These are phyloP conservation scores for Ceryle rudis DNA, from an alignment of 2,797 vertebrate species.

Conservation along the genomic window DNA sequence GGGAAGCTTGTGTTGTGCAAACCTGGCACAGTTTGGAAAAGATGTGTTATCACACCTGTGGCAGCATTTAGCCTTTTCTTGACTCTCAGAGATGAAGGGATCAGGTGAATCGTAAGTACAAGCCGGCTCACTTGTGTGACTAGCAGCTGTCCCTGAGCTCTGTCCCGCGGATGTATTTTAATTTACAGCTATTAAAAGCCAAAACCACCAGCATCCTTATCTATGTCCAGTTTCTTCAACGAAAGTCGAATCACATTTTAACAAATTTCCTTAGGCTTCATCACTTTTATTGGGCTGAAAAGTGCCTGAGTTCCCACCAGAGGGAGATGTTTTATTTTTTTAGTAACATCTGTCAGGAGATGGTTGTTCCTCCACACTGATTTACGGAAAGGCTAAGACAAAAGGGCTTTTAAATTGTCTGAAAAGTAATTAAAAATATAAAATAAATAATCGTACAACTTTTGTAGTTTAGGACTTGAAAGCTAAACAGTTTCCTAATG, in stretches of 20 bases:
- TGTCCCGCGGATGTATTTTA: not conserved
- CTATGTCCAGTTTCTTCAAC: not conserved
- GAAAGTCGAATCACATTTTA: not conserved
- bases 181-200: not conserved
- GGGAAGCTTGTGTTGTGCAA: not conserved
- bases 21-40: not conserved
- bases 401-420: not conserved
- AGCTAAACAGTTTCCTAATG: not conserved
- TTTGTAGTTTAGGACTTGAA: not conserved
- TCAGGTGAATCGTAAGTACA: not conserved
- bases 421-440: not conserved
- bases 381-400: not conserved
- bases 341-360: not conserved
- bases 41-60: not conserved
- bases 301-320: conserved; percentile 1
- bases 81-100: not conserved
- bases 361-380: not conserved
- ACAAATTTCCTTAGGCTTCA: not conserved
- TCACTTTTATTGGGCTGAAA: not conserved
- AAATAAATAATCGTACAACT: not conserved
- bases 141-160: not conserved
- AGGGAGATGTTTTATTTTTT: conserved; percentile 49
- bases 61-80: not conserved
- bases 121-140: not conserved
- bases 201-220: not conserved